A percentile compares a stretch with the other conserved stretches of the same genome.
Evolutionary conservation across 2,888 invertebrate species (phyloP).

Genomic region (Apotomis betuletana): DNA sequence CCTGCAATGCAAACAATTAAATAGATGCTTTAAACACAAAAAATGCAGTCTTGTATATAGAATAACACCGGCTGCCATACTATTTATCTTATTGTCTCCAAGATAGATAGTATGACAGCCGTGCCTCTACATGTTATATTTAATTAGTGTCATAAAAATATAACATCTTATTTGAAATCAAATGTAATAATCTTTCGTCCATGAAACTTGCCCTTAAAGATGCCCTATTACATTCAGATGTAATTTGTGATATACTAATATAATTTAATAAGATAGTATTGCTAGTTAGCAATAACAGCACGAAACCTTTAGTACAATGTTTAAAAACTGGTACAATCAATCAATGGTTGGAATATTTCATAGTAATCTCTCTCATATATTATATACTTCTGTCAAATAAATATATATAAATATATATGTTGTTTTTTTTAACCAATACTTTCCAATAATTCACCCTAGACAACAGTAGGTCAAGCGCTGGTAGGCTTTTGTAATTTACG

Average conservation of each 20-base stretch:
- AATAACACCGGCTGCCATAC: not conserved
- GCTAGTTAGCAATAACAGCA: not conserved
- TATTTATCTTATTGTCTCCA: not conserved
- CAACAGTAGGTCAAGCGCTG: no score
- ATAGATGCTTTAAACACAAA: constrained; percentile 49
- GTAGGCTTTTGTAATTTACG: no score
- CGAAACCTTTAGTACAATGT: not conserved
- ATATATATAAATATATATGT: no score
- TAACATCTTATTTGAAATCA: constrained; percentile 4
- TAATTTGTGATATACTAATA: not conserved
- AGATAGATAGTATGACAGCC: not conserved
- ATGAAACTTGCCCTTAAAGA: no score
- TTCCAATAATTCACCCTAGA: no score
- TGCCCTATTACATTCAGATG: not conserved
- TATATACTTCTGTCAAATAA: no score
- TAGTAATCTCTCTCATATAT: no score
- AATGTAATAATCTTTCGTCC: not conserved
- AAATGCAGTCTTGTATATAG: constrained; percentile 10
- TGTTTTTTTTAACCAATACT: no score
- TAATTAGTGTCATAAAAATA: not conserved
- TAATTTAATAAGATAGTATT: not conserved
- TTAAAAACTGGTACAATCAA: no score
- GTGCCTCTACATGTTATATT: not conserved
- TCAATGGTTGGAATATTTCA: no score
- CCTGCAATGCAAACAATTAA: constrained; percentile 81